Base-by-base conservation (phyloP, 2,888 invertebrate species). In the Germaria angustata region DNA sequence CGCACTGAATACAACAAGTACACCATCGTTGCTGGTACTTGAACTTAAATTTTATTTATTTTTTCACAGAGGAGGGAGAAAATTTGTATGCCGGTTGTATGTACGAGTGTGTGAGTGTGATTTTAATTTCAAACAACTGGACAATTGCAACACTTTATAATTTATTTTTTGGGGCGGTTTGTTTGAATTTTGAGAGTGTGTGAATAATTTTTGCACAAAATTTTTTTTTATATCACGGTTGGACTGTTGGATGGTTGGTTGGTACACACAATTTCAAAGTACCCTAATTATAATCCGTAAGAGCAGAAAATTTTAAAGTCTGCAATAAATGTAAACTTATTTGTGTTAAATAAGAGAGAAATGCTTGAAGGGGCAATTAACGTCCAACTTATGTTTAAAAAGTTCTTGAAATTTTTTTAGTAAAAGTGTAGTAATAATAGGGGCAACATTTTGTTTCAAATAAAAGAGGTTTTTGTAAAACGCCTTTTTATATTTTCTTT, bases 121-220 rank as follows among this genome's bases (percentile, higher is more conserved):
- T 61, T 69, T 53, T 63, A 41, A 79, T 66, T 72, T 51, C 65
- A 72, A 49, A 72, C 65, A 72, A 72, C 72, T 79, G 65, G 79
- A 72, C 79, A 79, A 72, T 72, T 79, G 79, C 49, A 59, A 72
- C 72, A 72, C 65, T 79, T 71, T 51, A 49, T 34, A 28, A 61
- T 53, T 76, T 59, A 61, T 61, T 53, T 63, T 51, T 11, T 24
- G 24, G 20, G 63, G 71, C 61, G 63, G 63, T 71, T 20, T 57
- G 34, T 57, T 49, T 71, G 36, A 57, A 28, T 46, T n/a, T 55
- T 39, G 24, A 71, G 44, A 71, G 65, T 66, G 79, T 79, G 65
- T 79, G 79, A 72, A 65, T 59, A 59, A 79, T 59, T 65, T 72
- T 46, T 49, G 22, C 9, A 78, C 24, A 49, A 57, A 71, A 66